Evolutionary conservation across 2,797 vertebrate species (phyloP), one percentile per base, ranked within the genome.

Genomic region (Lophius americanus): DNA sequence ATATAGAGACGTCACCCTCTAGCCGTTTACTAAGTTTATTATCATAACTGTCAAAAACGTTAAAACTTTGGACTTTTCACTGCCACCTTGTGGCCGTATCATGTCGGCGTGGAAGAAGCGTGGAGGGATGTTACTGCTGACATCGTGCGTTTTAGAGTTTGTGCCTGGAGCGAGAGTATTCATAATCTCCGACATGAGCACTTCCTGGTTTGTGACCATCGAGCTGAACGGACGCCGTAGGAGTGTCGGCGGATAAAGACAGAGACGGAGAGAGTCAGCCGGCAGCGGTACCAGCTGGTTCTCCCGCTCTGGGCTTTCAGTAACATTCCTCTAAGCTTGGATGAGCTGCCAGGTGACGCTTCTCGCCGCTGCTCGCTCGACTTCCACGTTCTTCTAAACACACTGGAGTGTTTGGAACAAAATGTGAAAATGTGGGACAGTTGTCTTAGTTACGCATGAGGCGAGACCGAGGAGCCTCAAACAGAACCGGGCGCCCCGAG

Each of bases 251-350:
- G 73, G 13, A 79, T 66, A 64, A 68, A 85, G 73, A 77, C 78
- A 53, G 70, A 75, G 71, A 23, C 23, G 70, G 74, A 76, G 76
- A 74, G 80, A 87, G 83, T 83, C 87, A 83, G 49, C 6, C 72
- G 78, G 85, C 78, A 56, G 79, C 82, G 70, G 81, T 60, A 57
- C 81, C 85, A 84, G 86, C 87, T 89, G 88, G 82, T 89, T 83
- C 66, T 77, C 61, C 52, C 36, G 73, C 79, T 89, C 72, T 81
- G 80, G 78, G 84, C 83, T 82, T 82, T 78, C 81, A 63, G 49
- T 82, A 85, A 85, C 83, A 84, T 84, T 83, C 78, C 89, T 82
- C 74, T 78, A 59, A 87, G 86, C 87, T 76, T 65, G 73, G 85
- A 69, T 75, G 57, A 86, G 81, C 83, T 84, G 77, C 85, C 81